Evolutionary conservation across 2,888 invertebrate species (phyloP), one percentile per base, ranked within the genome.

Genomic region (Phyllotreta cruciferae): DNA sequence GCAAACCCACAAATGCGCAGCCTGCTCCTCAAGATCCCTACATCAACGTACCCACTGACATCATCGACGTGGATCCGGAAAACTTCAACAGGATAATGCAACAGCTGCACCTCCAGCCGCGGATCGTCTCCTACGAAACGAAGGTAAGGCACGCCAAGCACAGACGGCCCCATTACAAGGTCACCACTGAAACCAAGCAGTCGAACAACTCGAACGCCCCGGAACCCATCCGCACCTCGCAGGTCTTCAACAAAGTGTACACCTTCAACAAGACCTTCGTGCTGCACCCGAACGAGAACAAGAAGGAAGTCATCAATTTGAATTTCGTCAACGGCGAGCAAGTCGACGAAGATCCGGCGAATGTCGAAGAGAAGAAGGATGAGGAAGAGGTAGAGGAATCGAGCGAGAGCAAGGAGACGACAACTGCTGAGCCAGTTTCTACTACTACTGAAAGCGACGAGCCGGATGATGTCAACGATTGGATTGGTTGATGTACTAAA

Each of bases 41-140:
- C 36, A 67, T 69, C 1, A 63, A 71, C 53, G 60, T 75, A 7
- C 70, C 71, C 37, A 70, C 72, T 0, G 75, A 76, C 64, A 74
- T 75, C 24, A 68, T 76, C 36, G 76, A 76, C 52, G 70, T 74
- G 0, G 68, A 71, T 24, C 70, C 69, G 24, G 63, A 66, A 38
- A 52, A 60, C 35, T 68, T 69, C 37, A 63, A 66, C 45, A 56
- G 61, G 44, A 13, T 66, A 4, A 61, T 61, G 57, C 11, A 42
- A 34, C 9, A 9, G 9, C 37, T 65, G 1, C 6, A 56, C 7
- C 61, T 55, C 39, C 10, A 50, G 34, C 56, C 61, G 8, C 34
- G 24, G 7, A 57, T 64, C 14, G 35, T 64, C 11, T 54, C 61
- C 1, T 60, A 60, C 24, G 52, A 61, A 56, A 38, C 39, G 6